Evolutionary conservation across 2,797 vertebrate species (phyloP).

Genomic region (Hippopotamyrus pictus): DNA sequence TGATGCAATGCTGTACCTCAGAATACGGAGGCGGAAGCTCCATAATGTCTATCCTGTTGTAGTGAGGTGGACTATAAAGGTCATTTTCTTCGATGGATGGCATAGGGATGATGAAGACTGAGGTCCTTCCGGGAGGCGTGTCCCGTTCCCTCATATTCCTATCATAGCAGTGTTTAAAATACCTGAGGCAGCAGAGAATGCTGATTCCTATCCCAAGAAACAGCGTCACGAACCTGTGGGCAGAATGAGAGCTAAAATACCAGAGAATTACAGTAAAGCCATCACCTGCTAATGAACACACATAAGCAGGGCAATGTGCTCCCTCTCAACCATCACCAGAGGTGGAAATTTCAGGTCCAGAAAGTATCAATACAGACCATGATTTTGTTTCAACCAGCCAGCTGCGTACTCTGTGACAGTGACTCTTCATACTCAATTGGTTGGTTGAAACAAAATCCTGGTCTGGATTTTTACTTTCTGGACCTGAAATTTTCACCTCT

Average conservation of each 20-base stretch:
- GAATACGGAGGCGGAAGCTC: not conserved
- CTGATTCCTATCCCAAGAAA: not conserved
- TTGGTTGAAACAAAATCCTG: too few relatives aligned
- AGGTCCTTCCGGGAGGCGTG: not conserved
- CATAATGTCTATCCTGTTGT: not conserved
- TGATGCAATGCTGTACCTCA: not conserved
- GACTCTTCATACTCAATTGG: too few relatives aligned
- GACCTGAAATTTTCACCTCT: too few relatives aligned
- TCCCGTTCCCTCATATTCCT: not conserved
- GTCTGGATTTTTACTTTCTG: too few relatives aligned
- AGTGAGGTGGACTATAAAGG: not conserved
- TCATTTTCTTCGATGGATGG: not conserved
- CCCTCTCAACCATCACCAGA: not conserved
- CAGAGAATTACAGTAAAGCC: not conserved
- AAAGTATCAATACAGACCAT: too few relatives aligned
- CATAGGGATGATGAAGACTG: not conserved
- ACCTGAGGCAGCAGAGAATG: not conserved
- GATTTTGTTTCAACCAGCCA: too few relatives aligned
- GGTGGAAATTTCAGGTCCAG: too few relatives aligned
- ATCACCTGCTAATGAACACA: not conserved
- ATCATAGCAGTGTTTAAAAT: not conserved
- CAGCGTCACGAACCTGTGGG: not conserved
- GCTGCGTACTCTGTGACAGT: too few relatives aligned
- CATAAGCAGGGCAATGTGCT: not conserved
- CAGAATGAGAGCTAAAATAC: not conserved